Evolutionary conservation across 2,797 vertebrate species (phyloP), one percentile per base, ranked within the genome.

Genomic region (Fundulus diaphanus): DNA sequence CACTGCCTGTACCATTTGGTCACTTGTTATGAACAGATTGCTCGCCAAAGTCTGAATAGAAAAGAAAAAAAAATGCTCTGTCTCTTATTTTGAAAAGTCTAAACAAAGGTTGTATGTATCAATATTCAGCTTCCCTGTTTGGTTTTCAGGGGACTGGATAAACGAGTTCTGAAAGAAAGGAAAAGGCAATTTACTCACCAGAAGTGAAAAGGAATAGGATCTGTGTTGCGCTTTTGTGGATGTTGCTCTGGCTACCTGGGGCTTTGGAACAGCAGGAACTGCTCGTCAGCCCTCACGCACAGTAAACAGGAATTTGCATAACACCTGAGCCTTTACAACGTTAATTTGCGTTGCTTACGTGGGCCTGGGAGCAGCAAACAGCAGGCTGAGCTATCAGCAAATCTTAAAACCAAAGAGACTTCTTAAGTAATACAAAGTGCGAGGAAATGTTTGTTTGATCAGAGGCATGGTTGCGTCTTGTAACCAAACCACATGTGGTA

Each of bases 141-240:
- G 18, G 5, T n/a, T 42, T 46, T 86, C 27, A 68, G 15, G 76
- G 42, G 78, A 90, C 89, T 83, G 77, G 92, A 91, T 83, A 27
- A 85, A 91, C 93, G 40, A 85, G 92, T 94, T 92, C 71, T 72
- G 40, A 37, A 22, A 46, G 49, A 46, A 29, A n/a, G 5, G 24
- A 65, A 72, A 76, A 74, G 70, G 11, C 51, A 37, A 54, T 74
- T 80, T 40, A 56, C 42, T 72, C 59, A 37, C 61, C 37, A 27
- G 31, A 7, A 68, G 74, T 66, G 79, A 73, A 83, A 73, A 84
- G 44, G 65, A 77, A 70, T 72, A 22, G 70, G 76, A 80, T 77
- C 40, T 37, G 12, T 16, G 66, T 37, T 56, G 68, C 22, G 2
- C 69, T 81, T 70, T 71, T 16, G n/a, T 31, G 33, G 71, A 57